These are phyloP conservation scores for Cephalophus harveyi DNA, from an alignment of 2,113 vertebrate species.

Conservation along the genomic window DNA sequence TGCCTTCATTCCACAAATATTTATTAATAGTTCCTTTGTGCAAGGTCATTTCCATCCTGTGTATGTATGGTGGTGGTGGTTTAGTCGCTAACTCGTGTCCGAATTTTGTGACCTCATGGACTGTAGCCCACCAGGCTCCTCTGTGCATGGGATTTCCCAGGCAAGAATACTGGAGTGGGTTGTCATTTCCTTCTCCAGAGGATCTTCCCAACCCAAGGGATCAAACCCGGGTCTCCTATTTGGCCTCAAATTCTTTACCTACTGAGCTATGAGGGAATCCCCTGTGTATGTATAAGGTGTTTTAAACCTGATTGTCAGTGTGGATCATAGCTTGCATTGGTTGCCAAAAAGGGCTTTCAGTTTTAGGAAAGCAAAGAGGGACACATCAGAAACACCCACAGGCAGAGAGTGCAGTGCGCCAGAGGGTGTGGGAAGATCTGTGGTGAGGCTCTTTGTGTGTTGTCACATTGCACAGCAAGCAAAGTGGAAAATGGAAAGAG, in stretches of 20 bases:
- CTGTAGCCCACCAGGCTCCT: background rate
- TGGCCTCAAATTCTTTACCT: background rate
- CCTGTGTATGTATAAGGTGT: background rate
- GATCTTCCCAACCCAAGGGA: background rate
- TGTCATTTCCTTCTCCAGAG: background rate
- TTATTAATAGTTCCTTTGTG: background rate
- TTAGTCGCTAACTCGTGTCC: rapidly evolving
- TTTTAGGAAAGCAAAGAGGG: background rate
- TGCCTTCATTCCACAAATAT: background rate
- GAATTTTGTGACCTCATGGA: background rate
- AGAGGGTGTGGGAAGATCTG: background rate
- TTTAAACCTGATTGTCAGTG: background rate
- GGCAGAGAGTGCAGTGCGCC: rapidly evolving
- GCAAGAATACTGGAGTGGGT: background rate
- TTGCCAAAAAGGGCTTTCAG: background rate
- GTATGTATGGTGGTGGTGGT: background rate
- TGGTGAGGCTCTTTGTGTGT: background rate
- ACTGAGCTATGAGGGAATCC: background rate
- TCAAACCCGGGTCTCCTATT: background rate
- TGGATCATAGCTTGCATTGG: background rate
- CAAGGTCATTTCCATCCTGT: background rate
- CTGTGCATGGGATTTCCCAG: background rate
- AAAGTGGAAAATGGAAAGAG: background rate
- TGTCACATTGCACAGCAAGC: background rate
- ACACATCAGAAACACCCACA: background rate